Base-by-base conservation (phyloP, 2,113 vertebrate genomes). In the Pedetes capensis region DNA sequence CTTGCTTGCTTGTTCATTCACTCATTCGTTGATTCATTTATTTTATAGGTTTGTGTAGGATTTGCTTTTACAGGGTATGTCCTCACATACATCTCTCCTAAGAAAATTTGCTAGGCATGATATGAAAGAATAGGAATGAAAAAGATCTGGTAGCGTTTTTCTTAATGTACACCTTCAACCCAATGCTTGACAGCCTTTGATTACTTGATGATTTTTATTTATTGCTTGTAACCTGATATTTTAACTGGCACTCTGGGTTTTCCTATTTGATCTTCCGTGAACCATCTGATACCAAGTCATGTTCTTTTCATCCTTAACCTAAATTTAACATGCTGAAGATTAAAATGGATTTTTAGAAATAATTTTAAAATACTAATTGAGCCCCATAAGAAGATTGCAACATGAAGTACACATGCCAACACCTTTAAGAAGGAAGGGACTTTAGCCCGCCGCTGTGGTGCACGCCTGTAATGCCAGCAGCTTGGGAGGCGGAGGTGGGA, bases 201-300 rank as follows among this genome's bases (percentile, higher is more conserved):
- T 47, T 82, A 44, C 34, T 79, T 57, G 64, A 92, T 90, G 29
- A 64, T 80, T 91, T 96, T 86, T 95, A 69, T 92, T 89, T 96
- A n/a, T n/a, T n/a, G n/a, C 37, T 61, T 84, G 10, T 78, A 64
- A 47, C 20, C 51, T 92, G 71, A 74, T 51, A 94, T 89, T 96
- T 95, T 88, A 88, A 80, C 69, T 94, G 69, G 78, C 57, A 51
- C 44, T 74, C 34, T 80, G 51, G 20, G 27, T 84, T 95, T 91
- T 92, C 71, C 64, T 86, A 2, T 47, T 86, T 79, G 47, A 66
- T 17, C 37, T 92, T 85, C 37, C 63, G 92, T 89, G n/a, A 94
- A 59, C 23, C 63, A 34, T 87, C 53, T 93, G 37, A 89, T 90
- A 75, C 32, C 59, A 87, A 17, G 10, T 78, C 29, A 72, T 82